phyloP scores from a whole-genome alignment of 1,140 invertebrate genomes.

The Leptestheria dahalacensis region DNA sequence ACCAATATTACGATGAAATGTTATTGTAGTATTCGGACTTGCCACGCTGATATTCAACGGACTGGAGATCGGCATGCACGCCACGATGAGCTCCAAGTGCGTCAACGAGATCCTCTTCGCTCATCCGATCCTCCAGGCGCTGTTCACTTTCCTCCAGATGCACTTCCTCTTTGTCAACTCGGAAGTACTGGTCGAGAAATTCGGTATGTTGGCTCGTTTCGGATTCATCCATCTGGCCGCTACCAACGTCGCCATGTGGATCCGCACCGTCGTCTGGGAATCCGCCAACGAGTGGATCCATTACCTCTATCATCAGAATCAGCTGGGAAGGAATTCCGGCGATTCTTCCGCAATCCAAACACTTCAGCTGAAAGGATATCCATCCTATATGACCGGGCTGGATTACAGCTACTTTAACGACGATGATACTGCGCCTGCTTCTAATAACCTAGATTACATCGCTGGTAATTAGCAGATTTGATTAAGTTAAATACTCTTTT shows the following conservation, averaged over 20 bases:
- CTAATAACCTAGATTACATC: slow-evolving; percentile 10
- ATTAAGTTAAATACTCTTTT: not conserved
- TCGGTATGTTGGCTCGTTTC: slow-evolving; percentile 37
- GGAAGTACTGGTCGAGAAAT: slow-evolving; percentile 42
- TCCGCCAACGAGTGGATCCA: slow-evolving; percentile 38
- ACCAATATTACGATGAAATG: slow-evolving; percentile 1
- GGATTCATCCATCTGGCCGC: slow-evolving; percentile 44
- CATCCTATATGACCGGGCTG: slow-evolving; percentile 22
- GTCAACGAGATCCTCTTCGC: slow-evolving; percentile 41
- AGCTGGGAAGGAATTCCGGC: slow-evolving; percentile 28
- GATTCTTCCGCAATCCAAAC: slow-evolving; percentile 15
- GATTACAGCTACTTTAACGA: slow-evolving; percentile 11
- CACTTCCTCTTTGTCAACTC: slow-evolving; percentile 54
- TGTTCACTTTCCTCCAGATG: slow-evolving; percentile 52
- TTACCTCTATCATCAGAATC: slow-evolving; percentile 26
- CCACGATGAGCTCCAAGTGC: slow-evolving; percentile 38
- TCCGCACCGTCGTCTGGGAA: slow-evolving; percentile 43
- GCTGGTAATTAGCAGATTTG: not conserved
- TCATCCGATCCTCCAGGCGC: slow-evolving; percentile 45
- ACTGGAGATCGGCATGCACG: slow-evolving; percentile 45
- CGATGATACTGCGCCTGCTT: not conserved
- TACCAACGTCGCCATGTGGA: slow-evolving; percentile 43
- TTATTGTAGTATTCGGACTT: slow-evolving; percentile 41
- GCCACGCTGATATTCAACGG: slow-evolving; percentile 49
- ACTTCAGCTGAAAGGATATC: slow-evolving; percentile 31